Evolutionary conservation across 2,113 vertebrate genomes (phyloP).

Genomic region (human): DNA sequence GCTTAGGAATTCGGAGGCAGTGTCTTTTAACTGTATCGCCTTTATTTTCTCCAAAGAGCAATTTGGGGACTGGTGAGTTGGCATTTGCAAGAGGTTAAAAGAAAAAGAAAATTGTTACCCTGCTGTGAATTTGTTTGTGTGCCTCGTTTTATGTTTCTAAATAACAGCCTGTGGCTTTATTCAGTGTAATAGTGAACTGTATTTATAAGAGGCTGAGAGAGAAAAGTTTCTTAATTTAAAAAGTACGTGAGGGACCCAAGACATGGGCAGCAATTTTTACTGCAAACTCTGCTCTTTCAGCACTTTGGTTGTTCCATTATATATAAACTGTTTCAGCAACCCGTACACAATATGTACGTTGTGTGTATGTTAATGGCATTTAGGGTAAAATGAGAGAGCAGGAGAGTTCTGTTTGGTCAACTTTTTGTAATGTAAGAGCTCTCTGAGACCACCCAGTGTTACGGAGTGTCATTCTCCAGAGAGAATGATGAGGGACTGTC

Average conservation of each 20-base stretch:
- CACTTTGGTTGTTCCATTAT: not conserved
- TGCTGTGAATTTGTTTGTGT: slow-evolving; percentile 69
- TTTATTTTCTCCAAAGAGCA: slow-evolving; percentile 65
- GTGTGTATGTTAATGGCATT: not conserved
- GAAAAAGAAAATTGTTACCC: slow-evolving; percentile 71
- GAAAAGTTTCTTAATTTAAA: slow-evolving; percentile 66
- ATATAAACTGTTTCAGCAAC: slow-evolving; percentile 24
- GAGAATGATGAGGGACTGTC: not conserved
- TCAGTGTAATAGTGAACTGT: slow-evolving; percentile 58
- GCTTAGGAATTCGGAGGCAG: slow-evolving; percentile 27
- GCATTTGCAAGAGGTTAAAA: slow-evolving; percentile 77
- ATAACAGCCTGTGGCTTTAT: slow-evolving; percentile 52
- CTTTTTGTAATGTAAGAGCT: not conserved
- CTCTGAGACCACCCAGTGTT: not conserved
- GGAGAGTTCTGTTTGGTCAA: not conserved
- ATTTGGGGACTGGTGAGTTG: slow-evolving; percentile 48
- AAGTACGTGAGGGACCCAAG: not conserved
- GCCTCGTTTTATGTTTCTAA: slow-evolving; percentile 66
- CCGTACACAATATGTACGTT: not conserved
- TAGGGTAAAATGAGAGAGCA: not conserved
- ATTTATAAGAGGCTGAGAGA: slow-evolving; percentile 48
- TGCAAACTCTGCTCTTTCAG: not conserved
- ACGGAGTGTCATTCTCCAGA: not conserved
- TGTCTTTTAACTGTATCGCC: slow-evolving; percentile 57
- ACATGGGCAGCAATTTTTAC: not conserved